phyloP scores from a whole-genome alignment of 2,888 invertebrate species.

The Heterodera filipjevi region DNA sequence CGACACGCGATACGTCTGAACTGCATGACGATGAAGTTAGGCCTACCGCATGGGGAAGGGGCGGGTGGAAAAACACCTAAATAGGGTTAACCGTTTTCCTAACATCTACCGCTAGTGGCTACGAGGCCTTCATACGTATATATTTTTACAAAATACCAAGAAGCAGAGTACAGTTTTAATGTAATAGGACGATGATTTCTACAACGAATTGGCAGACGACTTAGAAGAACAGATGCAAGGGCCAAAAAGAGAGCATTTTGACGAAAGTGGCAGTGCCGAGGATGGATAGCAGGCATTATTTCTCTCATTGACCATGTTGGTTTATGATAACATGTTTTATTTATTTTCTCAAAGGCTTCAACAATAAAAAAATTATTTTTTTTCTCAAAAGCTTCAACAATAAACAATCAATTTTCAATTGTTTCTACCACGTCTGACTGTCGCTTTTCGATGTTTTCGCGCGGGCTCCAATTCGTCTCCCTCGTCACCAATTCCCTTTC shows the following conservation, averaged over 20 bases:
- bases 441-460: conserved; percentile 25
- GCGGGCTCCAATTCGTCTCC: conserved; percentile 29
- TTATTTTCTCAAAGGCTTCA: not conserved
- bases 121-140: too few relatives aligned
- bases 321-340: not conserved
- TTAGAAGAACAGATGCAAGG: not conserved
- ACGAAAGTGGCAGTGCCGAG: not conserved
- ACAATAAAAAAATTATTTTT: not conserved
- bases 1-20: not conserved
- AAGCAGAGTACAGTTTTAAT: too few relatives aligned
- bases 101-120: too few relatives aligned
- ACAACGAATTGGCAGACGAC: not conserved
- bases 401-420: not conserved
- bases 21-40: not conserved
- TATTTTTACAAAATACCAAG: too few relatives aligned
- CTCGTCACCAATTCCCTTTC: conserved; percentile 3
- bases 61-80: too few relatives aligned
- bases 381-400: not conserved
- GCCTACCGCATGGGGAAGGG: too few relatives aligned
- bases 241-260: not conserved
- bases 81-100: too few relatives aligned
- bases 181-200: not conserved
- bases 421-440: not conserved
- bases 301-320: too few relatives aligned
- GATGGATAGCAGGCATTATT: not conserved